Evolutionary conservation across 2,113 vertebrate genomes (phyloP).

Genomic region (Bostrychus sinensis): DNA sequence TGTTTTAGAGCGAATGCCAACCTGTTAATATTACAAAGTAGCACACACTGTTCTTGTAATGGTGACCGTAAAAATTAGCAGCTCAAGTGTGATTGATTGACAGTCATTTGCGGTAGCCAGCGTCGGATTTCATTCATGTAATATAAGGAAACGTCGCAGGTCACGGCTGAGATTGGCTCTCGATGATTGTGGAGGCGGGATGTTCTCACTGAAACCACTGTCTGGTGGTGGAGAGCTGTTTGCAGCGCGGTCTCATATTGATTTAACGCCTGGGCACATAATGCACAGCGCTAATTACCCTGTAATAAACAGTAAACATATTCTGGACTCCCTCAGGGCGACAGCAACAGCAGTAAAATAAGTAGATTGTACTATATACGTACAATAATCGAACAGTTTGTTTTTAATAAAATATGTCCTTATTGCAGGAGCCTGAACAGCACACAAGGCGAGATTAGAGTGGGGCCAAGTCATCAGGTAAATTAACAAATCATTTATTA

Average conservation of each 20-base stretch:
- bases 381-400: neutral
- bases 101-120: conserved; percentile 55
- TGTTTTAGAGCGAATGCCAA: conserved; percentile 15
- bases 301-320: neutral
- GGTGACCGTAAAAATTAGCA: conserved; percentile 60
- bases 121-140: conserved; percentile 75
- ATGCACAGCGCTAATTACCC: conserved; percentile 4
- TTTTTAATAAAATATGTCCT: neutral
- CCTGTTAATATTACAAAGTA: conserved; percentile 22
- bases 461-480: conserved; percentile 98
- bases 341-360: neutral
- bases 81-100: conserved; percentile 72
- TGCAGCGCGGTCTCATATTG: conserved; percentile 20
- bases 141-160: conserved; percentile 74
- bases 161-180: conserved; percentile 79
- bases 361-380: neutral
- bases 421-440: conserved; percentile 94
- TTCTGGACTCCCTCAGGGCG: neutral
- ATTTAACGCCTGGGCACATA: conserved; percentile 9
- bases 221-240: conserved; percentile 22
- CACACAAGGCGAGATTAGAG: conserved; percentile 97
- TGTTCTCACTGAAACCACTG: conserved; percentile 57
- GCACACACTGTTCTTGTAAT: conserved; percentile 65
- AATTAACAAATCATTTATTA: conserved; percentile 3
- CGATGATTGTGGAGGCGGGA: conserved; percentile 78